Base-by-base conservation (phyloP, 2,113 vertebrate species). In the Ifrita kowaldi region DNA sequence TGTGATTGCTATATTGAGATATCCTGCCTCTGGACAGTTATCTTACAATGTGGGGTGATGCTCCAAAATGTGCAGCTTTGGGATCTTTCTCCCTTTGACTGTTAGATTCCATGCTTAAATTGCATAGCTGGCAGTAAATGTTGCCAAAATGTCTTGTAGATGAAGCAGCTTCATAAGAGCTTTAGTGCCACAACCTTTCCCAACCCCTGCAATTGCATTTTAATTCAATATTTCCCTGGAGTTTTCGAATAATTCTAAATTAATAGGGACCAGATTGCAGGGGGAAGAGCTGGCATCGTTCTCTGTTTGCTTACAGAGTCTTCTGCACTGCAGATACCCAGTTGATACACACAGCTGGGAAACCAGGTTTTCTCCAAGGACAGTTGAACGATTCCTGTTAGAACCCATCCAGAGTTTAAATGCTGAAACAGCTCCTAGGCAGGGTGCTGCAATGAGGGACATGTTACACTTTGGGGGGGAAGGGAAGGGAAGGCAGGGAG, bases 171-270 rank as follows among this genome's bases (percentile, higher is more conserved):
- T 90, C 52, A 1, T 86, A 89, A 92, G 93, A 93, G 90, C 88
- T 93, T 94, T 93, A 92, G 80, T 90, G 93, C 73, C 93, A 89
- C 95, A 94, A 94, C 96, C 95, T 96, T 96, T 92, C 80, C 85
- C 93, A 92, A 76, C 95, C 93, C 85, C 80, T 95, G 88, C 92
- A 96, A 96, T 96, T 89, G 81, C 77, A 65, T 94, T 97, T 95
- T 97, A 96, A 96, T 96, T 97, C 95, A 94, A 81, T 95, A 93
- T 97, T 97, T 97, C 95, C 94, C 71, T 89, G 96, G 78, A 91
- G 84, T 95, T 97, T 97, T 96, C 83, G 89, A 95, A 67, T 89
- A 93, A 97, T 96, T 97, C 96, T 93, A 87, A 93, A 96, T 97
- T 96, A 97, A 97, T 96, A 97, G 83, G 89, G 44, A 96, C 62